Evolutionary conservation across 35 echinoderm and acorn worm species (phyloP), one percentile per base, ranked within the genome.

Genomic region (Apostichopus californicus): DNA sequence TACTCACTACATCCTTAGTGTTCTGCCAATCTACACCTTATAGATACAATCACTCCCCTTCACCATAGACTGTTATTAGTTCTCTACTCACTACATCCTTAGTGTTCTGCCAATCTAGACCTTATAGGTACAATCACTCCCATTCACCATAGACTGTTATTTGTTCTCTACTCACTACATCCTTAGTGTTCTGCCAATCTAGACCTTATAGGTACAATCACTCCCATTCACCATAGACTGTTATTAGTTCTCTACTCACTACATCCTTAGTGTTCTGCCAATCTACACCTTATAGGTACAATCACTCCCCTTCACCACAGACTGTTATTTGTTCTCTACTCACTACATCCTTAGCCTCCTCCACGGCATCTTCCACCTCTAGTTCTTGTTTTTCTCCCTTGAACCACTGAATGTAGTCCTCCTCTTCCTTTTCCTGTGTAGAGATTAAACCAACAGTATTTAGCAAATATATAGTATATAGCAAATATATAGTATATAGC

Each of bases 361-460:
- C 71, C 12, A 23, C 6, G 7, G 65, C 71, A 89, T 94, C 90
- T 56, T 80, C 54, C 90, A 15, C 92, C 57, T 52, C 15, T 18
- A 89, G 64, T 72, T 72, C 86, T 66, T 89, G 4, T 52, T 34
- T 89, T 5, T 89, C 64, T 71, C 91, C 94, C 87, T 98, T 98
- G 71, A 98, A 87, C 96, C 96, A 98, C 57, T 95, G 57, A 20
- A 95, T 93, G 75, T 98, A 98, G 10, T 98, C 94, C 28, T 90
- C 87, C 71, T 98, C 96, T 80, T 98, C 96, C 55, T 92, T 57
- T 79, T 95, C 90, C 96, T 98, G 57, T 1, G 78, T 79, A 57
- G 88, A 57, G 58, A 61, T 8, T 61, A 61, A 61, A 46, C 34
- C 34, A 46, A 46, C 34, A 46, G 34, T 46, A 46, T 3, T 3